These are phyloP conservation scores for Tupaia tana DNA, from an alignment of 2,113 vertebrate genomes.

Conservation along the genomic window DNA sequence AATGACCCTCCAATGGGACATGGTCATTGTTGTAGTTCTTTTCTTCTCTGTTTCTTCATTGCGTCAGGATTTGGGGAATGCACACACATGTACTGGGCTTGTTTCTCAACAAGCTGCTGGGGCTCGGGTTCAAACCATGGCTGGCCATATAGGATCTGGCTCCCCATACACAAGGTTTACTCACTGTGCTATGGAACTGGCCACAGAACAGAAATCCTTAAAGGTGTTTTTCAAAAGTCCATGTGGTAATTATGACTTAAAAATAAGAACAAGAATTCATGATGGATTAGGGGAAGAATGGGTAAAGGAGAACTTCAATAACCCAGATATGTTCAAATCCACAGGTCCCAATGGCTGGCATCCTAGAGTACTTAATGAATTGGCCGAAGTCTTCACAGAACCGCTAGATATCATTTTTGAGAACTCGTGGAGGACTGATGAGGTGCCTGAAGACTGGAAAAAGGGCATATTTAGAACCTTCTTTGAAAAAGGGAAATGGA, in stretches of 20 bases:
- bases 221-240: constrained; percentile 20
- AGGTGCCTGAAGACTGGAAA: constrained; percentile 68
- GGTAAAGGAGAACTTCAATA: constrained; percentile 50
- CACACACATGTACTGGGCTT: too few species aligned
- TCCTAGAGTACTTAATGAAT: constrained; percentile 61
- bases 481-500: constrained; percentile 71
- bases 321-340: constrained; percentile 59
- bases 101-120: too few species aligned
- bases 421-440: constrained; percentile 72
- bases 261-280: constrained; percentile 30
- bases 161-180: too few species aligned
- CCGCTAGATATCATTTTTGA: constrained; percentile 66
- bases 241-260: neutral
- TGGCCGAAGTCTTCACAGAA: constrained; percentile 63
- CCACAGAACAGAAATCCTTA: neutral
- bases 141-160: too few species aligned
- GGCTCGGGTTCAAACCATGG: too few species aligned
- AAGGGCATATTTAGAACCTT: constrained; percentile 56
- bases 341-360: constrained; percentile 54
- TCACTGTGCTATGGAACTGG: too few species aligned
- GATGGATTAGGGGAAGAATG: constrained; percentile 46
- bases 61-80: too few species aligned
- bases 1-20: too few species aligned
- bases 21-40: too few species aligned
- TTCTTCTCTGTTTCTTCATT: too few species aligned